Conservation (phyloP, 23 tunicate species). For the Ascidia mentula region DNA sequence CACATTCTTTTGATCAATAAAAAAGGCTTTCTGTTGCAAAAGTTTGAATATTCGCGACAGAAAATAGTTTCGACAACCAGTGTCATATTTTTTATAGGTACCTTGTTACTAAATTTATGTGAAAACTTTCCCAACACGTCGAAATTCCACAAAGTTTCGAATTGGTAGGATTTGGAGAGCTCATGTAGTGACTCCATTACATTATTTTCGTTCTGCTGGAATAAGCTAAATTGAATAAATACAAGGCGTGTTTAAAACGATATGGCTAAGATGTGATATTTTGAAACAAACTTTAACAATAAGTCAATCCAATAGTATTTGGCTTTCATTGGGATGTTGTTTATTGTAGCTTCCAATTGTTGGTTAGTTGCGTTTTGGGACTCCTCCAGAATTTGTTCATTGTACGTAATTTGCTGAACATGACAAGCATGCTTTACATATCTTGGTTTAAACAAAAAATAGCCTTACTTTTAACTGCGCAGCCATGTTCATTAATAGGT, state of each 20-base stretch:
- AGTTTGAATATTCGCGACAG: too few species aligned
- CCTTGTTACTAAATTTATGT: neutral
- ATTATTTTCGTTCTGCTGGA: neutral
- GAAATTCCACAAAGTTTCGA: constrained; percentile 1
- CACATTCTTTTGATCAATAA: too few species aligned
- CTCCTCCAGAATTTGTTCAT: neutral
- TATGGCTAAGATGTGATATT: too few species aligned
- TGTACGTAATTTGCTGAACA: neutral
- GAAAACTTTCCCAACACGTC: neutral
- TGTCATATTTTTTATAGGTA: too few species aligned
- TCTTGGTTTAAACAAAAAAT: neutral
- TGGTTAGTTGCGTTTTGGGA: neutral
- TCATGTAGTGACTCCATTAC: constrained; percentile 7
- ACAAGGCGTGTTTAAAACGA: too few species aligned
- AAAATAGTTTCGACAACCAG: too few species aligned
- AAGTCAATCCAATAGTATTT: neutral
- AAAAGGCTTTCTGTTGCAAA: too few species aligned
- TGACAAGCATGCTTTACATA: too few species aligned
- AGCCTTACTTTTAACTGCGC: constrained; percentile 3
- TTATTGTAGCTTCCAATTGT: neutral
- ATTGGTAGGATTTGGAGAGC: constrained; percentile 11
- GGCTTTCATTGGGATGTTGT: neutral
- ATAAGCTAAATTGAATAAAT: neutral
- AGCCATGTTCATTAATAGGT: constrained; percentile 10
- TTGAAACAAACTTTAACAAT: neutral